Conservation (phyloP, 2,797 vertebrate genomes). For the Ataeniobius toweri region DNA sequence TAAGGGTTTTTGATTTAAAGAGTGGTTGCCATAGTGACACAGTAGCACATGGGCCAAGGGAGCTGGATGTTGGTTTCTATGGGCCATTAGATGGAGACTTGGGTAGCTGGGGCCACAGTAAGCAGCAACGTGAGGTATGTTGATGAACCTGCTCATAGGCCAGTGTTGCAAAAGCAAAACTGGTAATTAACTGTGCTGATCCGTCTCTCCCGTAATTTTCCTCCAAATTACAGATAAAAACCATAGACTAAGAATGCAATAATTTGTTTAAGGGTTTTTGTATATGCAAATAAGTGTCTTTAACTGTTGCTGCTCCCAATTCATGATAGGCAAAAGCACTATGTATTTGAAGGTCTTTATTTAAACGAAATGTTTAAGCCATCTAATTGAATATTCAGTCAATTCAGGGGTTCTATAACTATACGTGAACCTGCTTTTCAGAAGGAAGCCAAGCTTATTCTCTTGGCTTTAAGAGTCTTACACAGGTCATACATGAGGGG, state of each 20-base stretch:
- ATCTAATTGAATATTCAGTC: slow-evolving; percentile 79
- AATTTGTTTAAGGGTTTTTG: slow-evolving; percentile 43
- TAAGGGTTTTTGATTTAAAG: slow-evolving; percentile 21
- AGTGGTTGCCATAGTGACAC: slow-evolving; percentile 75
- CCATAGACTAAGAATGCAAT: slow-evolving; percentile 5
- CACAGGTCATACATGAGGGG: too few relatives aligned
- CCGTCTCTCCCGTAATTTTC: slow-evolving; percentile 8
- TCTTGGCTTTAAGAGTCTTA: too few relatives aligned
- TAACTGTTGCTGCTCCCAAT: slow-evolving; percentile 70
- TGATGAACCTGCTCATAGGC: slow-evolving; percentile 38
- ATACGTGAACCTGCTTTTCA: slow-evolving; percentile 62
- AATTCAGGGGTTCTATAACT: slow-evolving; percentile 71
- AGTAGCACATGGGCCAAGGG: slow-evolving; percentile 52
- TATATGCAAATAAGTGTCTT: slow-evolving; percentile 67
- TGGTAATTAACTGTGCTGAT: slow-evolving; percentile 19
- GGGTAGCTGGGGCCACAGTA: slow-evolving; percentile 44
- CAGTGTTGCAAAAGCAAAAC: not conserved
- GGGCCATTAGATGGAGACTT: slow-evolving; percentile 43
- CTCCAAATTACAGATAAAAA: not conserved
- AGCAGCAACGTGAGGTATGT: slow-evolving; percentile 33
- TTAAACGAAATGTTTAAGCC: slow-evolving; percentile 78
- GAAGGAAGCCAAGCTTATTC: slow-evolving; percentile 43
- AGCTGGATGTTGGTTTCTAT: slow-evolving; percentile 57
- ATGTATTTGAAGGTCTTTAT: slow-evolving; percentile 65
- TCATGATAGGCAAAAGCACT: slow-evolving; percentile 57